Base-by-base conservation (phyloP, 2,113 vertebrate species). In the Tichodroma muraria region DNA sequence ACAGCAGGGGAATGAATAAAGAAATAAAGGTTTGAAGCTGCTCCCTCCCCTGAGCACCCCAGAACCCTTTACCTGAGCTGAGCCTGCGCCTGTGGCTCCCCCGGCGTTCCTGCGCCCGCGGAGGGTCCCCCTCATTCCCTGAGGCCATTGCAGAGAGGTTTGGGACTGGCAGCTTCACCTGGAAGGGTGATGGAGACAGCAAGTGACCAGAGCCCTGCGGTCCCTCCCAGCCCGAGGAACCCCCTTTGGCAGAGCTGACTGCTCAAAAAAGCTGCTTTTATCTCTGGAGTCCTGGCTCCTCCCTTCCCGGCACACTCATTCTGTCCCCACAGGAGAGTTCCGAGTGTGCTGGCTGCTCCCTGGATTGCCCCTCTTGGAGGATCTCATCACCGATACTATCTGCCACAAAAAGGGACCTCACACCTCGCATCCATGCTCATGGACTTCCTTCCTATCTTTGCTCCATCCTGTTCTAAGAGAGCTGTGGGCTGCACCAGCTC, bases 71-170 rank as follows among this genome's bases (percentile, higher is more conserved):
- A 97, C 97, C 97, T 95, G 96, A 28, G 56, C 79, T 93, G 35
- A 15, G 21, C 25, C 78, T 22, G 45, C 1, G 63, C 27, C 79
- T 13, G 9, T 7, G 9, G 54, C 89, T 91, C 6, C 44, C 60
- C 24, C 1, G 44, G 69, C 4, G 37, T n/a, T 13, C 9, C 1
- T 6, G 86, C 6, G 17, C 42, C 65, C 15, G 25, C 0, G 25
- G 31, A 22, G 80, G 52, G 31, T 94, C 92, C 4, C 63, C 40
- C 5, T 80, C 40, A 3, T 65, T 63, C 91, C 94, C 90, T 6
- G 97, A 94, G 71, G 95, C 96, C 96, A 97, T 97, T 1, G 91
- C 93, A 68, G 91, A 82, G 63, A 21, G 66, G 15, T 69, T 83
- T 14, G 50, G 69, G 68, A n/a, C 20, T 2, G 22, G 37, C 64